phyloP scores from a whole-genome alignment of 2,113 vertebrate genomes.

The Butorides virescens region DNA sequence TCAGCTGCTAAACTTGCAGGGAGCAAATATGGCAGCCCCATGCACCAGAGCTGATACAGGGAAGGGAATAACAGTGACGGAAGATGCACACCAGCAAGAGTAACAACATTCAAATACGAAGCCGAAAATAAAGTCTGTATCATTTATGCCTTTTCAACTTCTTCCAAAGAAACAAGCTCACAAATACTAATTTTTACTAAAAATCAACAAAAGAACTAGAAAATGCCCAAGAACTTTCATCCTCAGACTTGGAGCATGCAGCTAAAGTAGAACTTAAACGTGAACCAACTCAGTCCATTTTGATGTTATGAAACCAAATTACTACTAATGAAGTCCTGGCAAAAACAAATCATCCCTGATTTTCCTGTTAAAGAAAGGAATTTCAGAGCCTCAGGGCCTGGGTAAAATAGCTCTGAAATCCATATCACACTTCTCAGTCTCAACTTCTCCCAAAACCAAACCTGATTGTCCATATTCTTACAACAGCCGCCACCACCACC shows the following conservation, averaged over 20 bases:
- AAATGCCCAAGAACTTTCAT: not conserved
- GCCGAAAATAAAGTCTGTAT: not conserved
- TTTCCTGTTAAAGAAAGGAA: not conserved
- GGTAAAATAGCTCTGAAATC: not conserved
- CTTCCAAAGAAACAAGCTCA: not conserved
- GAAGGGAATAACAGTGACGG: not conserved
- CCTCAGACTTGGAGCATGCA: not conserved
- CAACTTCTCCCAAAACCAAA: not conserved
- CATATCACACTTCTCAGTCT: not conserved
- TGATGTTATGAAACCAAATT: not conserved
- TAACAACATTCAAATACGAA: rapidly evolving
- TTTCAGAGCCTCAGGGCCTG: not conserved
- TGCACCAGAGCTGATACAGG: not conserved
- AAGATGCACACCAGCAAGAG: not conserved
- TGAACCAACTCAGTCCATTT: not conserved
- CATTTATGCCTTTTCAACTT: not conserved
- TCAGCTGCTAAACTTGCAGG: not conserved
- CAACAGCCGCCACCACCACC: not conserved
- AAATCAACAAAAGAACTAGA: not conserved
- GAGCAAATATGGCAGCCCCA: not conserved
- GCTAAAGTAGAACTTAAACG: not conserved
- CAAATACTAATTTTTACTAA: not conserved
- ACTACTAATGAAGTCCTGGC: not conserved
- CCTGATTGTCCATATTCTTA: not conserved
- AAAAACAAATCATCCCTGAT: slow-evolving; percentile 2